Evolutionary conservation across 2,888 invertebrate species (phyloP).

Genomic region (Nineta flava): DNA sequence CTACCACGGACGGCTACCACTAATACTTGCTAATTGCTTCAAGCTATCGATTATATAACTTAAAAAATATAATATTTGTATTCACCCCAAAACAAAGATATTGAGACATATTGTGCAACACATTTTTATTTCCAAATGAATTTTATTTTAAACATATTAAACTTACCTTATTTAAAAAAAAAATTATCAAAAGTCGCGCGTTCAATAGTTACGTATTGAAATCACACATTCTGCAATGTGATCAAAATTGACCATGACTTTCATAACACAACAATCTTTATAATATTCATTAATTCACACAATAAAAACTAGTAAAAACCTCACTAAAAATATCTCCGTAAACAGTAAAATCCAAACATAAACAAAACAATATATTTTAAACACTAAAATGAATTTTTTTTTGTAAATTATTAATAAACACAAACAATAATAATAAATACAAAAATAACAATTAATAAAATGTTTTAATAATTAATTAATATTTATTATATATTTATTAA

Average conservation of each 20-base stretch:
- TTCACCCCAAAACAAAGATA: too few species aligned
- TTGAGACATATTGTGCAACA: too few species aligned
- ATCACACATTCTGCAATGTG: slow-evolving; percentile 3
- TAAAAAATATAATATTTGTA: too few species aligned
- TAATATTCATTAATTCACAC: neutral
- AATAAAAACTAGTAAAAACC: neutral
- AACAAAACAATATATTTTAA: neutral
- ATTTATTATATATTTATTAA: neutral
- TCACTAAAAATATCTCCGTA: slow-evolving; percentile 6
- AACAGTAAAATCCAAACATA: neutral
- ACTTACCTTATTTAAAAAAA: too few species aligned
- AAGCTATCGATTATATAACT: too few species aligned
- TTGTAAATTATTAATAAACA: neutral
- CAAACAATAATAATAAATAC: slow-evolving; percentile 5
- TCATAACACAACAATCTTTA: slow-evolving; percentile 1
- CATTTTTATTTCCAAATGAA: too few species aligned
- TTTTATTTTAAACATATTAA: too few species aligned
- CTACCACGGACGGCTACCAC: too few species aligned
- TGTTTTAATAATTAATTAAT: neutral
- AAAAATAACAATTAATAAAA: slow-evolving; percentile 3
- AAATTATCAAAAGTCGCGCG: too few species aligned
- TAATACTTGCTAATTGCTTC: too few species aligned
- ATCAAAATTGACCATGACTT: slow-evolving; percentile 5
- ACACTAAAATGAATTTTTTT: neutral
- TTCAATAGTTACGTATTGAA: neutral